phyloP scores from a whole-genome alignment of 2,797 vertebrate genomes.

The Adelosebastes latens region DNA sequence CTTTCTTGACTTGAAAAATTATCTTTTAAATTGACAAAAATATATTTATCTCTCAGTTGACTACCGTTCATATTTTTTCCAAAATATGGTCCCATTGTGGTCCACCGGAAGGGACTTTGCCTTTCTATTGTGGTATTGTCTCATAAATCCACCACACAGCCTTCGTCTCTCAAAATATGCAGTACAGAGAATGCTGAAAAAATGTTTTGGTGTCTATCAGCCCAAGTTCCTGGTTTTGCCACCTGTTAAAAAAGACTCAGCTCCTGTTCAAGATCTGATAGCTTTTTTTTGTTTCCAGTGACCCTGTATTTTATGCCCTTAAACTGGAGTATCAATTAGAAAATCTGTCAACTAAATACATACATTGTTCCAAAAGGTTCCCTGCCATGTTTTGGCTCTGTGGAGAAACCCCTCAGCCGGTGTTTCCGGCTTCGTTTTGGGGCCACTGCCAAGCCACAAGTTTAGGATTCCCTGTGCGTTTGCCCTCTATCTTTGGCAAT shows the following conservation, averaged over 20 bases:
- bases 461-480: constrained; percentile 55
- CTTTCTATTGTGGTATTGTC: not conserved
- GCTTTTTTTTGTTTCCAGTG: not conserved
- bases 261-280: not conserved
- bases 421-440: constrained; percentile 20
- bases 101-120: no score
- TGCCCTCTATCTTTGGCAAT: constrained; percentile 51
- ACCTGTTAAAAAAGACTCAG: not conserved
- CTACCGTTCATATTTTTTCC: no score
- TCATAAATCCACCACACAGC: not conserved
- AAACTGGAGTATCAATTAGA: not conserved
- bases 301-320: not conserved
- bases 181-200: not conserved
- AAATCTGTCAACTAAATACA: not conserved
- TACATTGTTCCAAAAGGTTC: not conserved
- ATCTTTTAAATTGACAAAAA: no score
- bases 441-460: constrained; percentile 48
- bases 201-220: not conserved
- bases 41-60: no score
- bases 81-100: no score
- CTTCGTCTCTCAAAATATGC: not conserved
- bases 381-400: constrained; percentile 1
- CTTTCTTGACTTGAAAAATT: no score
- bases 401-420: constrained; percentile 30
- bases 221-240: not conserved